Evolutionary conservation across 2,888 invertebrate genomes (phyloP).

Genomic region (Altica lythri): DNA sequence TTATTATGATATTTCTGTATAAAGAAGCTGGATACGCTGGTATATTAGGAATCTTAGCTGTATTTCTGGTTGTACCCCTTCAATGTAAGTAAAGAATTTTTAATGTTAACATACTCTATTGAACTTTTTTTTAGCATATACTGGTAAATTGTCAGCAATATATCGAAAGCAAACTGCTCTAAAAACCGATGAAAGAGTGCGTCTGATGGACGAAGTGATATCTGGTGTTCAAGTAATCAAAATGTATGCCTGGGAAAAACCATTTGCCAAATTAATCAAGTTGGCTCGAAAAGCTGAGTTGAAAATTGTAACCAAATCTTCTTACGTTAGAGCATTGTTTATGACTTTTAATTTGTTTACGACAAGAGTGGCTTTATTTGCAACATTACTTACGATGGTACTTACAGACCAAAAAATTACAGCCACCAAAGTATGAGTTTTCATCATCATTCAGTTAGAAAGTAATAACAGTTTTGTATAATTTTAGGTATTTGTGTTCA

Average conservation of each 20-base stretch:
- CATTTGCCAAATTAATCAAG: conserved; percentile 67
- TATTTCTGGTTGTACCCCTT: conserved; percentile 80
- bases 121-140: conserved; percentile 60
- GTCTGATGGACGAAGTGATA: conserved; percentile 94
- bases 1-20: conserved; percentile 81
- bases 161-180: conserved; percentile 79
- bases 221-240: conserved; percentile 87
- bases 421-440: conserved; percentile 66
- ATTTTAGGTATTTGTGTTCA: conserved; percentile 61
- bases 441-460: not conserved
- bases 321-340: conserved; percentile 68
- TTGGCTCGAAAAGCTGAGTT: conserved; percentile 63
- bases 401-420: conserved; percentile 69
- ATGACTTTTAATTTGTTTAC: conserved; percentile 81
- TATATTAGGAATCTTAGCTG: conserved; percentile 76
- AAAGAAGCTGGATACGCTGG: conserved; percentile 73
- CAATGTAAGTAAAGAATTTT: conserved; percentile 65
- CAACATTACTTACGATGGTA: conserved; percentile 73
- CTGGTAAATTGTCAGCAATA: conserved; percentile 66
- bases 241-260: conserved; percentile 76
- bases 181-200: conserved; percentile 86
- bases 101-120: not conserved
- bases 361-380: conserved; percentile 77
- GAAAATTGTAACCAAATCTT: conserved; percentile 65
- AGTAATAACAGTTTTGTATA: not conserved